Percentiles rank a stretch among this genome's conserved stretches.
These are phyloP conservation scores for Acrocephalus scirpaceus DNA, from an alignment of 2,797 vertebrate species.

Conservation along the genomic window DNA sequence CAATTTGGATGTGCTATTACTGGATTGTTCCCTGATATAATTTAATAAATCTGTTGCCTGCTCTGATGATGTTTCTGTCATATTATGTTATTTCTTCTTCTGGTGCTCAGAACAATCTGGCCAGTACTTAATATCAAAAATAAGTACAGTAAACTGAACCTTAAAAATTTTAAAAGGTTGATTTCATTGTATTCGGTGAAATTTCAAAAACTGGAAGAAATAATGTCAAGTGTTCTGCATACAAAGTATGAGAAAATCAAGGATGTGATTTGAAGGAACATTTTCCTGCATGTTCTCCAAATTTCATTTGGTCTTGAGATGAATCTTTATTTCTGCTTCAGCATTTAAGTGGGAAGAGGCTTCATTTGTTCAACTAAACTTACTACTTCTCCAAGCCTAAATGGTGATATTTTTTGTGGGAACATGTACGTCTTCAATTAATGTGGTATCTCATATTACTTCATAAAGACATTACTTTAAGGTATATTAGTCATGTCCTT, in stretches of 20 bases:
- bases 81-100: neutral
- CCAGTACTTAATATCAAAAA: neutral
- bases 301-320: neutral
- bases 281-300: neutral
- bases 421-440: neutral
- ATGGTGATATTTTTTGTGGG: neutral
- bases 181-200: neutral
- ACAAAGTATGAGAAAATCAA: neutral
- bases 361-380: neutral
- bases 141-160: neutral
- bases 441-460: neutral
- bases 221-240: neutral
- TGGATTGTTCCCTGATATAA: neutral
- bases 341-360: fast-evolving
- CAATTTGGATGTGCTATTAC: neutral
- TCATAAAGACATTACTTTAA: neutral
- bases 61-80: neutral
- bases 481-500: neutral
- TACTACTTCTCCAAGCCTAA: neutral
- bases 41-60: neutral
- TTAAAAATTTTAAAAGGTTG: neutral
- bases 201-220: neutral
- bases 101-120: neutral
- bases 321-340: neutral
- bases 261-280: neutral